A percentile compares a stretch with the other conserved stretches of the same genome.
phyloP scores from a whole-genome alignment of 53 echinoderm and acorn worm species.

The Paracentrotus lividus region DNA sequence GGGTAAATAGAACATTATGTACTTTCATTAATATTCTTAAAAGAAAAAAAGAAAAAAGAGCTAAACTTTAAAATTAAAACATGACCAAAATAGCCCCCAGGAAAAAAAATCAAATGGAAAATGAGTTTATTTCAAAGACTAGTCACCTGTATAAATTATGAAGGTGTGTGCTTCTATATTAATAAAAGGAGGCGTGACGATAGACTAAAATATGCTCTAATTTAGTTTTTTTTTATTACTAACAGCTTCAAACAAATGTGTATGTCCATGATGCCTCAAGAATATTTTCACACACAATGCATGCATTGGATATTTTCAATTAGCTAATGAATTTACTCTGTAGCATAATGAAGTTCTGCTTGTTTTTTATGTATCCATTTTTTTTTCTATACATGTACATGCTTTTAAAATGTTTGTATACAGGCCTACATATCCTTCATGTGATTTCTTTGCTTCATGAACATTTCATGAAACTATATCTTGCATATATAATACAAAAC shows the following conservation, averaged over 20 bases:
- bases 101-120: background rate
- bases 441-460: no score
- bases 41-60: no score
- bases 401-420: no score
- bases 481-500: no score
- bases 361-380: background rate
- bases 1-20: no score
- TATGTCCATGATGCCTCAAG: background rate
- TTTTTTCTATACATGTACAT: no score
- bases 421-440: no score
- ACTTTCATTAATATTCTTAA: no score
- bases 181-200: background rate
- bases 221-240: background rate
- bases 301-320: background rate
- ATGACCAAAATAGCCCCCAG: background rate
- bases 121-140: background rate
- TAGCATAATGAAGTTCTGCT: background rate
- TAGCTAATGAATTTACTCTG: background rate
- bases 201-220: background rate
- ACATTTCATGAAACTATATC: no score
- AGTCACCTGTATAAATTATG: background rate
- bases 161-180: background rate
- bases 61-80: no score
- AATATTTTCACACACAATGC: background rate
- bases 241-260: background rate